Evolutionary conservation across 2,113 vertebrate species (phyloP).

Genomic region (Toxotes jaculatrix): DNA sequence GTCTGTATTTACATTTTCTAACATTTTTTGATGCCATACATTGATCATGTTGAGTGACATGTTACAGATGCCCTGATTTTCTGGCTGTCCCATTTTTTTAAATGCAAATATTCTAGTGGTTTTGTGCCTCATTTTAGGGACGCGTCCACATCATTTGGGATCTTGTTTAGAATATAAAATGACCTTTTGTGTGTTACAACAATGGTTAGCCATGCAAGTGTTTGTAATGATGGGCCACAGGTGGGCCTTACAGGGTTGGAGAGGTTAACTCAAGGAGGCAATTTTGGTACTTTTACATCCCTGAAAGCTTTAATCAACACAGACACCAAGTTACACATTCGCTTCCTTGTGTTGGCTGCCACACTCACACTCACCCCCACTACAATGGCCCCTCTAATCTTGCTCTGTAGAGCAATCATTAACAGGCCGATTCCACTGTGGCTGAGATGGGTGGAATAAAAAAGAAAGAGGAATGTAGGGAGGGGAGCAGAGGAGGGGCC

Average conservation of each 20-base stretch:
- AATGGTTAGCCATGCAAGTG: background rate
- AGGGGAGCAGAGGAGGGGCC: slow-evolving; percentile 56
- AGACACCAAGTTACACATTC: slow-evolving; percentile 54
- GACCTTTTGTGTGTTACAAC: slow-evolving; percentile 6
- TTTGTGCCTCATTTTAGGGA: background rate
- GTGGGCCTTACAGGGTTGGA: slow-evolving; percentile 30
- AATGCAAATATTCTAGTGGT: background rate
- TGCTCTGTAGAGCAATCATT: slow-evolving; percentile 79
- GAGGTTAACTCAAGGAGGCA: slow-evolving; percentile 36
- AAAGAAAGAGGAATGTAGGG: slow-evolving; percentile 61
- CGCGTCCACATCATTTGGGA: background rate
- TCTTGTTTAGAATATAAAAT: background rate
- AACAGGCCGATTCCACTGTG: slow-evolving; percentile 79
- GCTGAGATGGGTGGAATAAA: slow-evolving; percentile 75
- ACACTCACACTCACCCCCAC: slow-evolving; percentile 41
- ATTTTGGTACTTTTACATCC: slow-evolving; percentile 33
- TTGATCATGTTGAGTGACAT: background rate
- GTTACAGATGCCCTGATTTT: background rate
- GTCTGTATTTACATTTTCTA: background rate
- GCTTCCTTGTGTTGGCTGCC: slow-evolving; percentile 48
- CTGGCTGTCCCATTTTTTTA: background rate
- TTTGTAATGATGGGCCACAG: slow-evolving; percentile 25
- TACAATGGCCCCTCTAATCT: slow-evolving; percentile 76
- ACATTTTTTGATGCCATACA: background rate
- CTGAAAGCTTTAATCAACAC: slow-evolving; percentile 58